Conservation (phyloP, 1,140 invertebrate species). For the Drosophila equinoxialis region DNA sequence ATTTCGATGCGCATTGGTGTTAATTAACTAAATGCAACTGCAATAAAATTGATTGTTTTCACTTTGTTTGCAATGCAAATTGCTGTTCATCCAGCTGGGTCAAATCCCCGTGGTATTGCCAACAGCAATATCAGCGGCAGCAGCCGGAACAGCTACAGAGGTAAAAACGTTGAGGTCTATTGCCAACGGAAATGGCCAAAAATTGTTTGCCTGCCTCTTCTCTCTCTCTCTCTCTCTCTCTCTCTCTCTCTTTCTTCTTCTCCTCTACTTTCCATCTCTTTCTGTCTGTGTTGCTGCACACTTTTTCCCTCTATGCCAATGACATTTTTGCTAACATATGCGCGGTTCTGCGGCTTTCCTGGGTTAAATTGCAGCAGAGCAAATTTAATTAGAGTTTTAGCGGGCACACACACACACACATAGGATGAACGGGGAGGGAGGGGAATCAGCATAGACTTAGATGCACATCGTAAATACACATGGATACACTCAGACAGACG, state of each 20-base stretch:
- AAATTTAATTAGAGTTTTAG: slow-evolving; percentile 81
- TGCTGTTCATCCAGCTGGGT: slow-evolving; percentile 45
- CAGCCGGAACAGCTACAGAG: slow-evolving; percentile 7
- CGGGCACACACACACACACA: slow-evolving; percentile 28
- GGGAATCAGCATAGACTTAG: slow-evolving; percentile 4
- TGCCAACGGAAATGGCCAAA: slow-evolving; percentile 59
- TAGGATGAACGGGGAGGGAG: neutral
- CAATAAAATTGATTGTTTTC: slow-evolving; percentile 82
- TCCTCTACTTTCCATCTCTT: neutral
- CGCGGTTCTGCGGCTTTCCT: slow-evolving; percentile 57
- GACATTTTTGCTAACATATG: slow-evolving; percentile 79
- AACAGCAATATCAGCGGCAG: slow-evolving; percentile 1
- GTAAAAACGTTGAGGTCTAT: slow-evolving; percentile 62
- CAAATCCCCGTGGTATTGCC: slow-evolving; percentile 49
- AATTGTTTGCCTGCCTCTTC: slow-evolving; percentile 58
- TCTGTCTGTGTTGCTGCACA: neutral
- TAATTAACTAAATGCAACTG: slow-evolving; percentile 81
- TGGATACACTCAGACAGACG: slow-evolving; percentile 41
- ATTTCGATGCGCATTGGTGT: slow-evolving; percentile 64
- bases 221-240: slow-evolving; percentile 11
- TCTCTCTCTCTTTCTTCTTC: neutral
- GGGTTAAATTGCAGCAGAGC: slow-evolving; percentile 64
- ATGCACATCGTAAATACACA: slow-evolving; percentile 47
- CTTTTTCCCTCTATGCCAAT: slow-evolving; percentile 43
- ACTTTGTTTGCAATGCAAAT: slow-evolving; percentile 82